Evolutionary conservation across 2,888 invertebrate genomes (phyloP).

Genomic region (Cephus rjabovi): DNA sequence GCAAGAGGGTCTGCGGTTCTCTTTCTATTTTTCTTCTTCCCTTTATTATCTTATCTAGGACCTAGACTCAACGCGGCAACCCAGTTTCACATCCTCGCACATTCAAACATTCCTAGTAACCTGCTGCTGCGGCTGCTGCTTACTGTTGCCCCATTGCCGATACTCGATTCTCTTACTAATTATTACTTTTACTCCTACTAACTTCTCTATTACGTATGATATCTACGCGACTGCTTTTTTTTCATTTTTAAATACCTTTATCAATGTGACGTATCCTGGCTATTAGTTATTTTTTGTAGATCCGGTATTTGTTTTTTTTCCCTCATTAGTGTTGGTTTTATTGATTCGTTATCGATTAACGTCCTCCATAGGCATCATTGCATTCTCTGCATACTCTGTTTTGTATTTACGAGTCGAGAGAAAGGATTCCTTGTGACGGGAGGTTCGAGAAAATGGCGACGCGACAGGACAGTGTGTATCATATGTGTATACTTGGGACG

Average conservation of each 20-base stretch:
- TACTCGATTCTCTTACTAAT: conserved; percentile 31
- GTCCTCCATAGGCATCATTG: neutral
- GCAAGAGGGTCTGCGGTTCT: conserved; percentile 51
- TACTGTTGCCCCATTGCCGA: conserved; percentile 42
- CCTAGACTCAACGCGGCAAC: conserved; percentile 56
- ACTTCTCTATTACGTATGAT: conserved; percentile 31
- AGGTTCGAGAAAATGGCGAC: neutral
- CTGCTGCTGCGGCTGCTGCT: conserved; percentile 27
- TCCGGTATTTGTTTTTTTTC: neutral
- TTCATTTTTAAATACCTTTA: neutral
- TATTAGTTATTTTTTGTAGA: neutral
- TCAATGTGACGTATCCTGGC: neutral
- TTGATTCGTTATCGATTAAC: neutral
- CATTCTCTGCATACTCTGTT: neutral
- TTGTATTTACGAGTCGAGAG: neutral
- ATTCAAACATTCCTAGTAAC: conserved; percentile 47
- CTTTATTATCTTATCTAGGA: conserved; percentile 40
- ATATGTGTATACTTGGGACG: neutral
- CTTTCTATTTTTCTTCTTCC: conserved; percentile 1
- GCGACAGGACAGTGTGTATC: neutral
- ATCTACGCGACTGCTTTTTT: conserved; percentile 3
- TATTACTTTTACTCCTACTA: conserved; percentile 34
- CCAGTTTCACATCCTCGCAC: conserved; percentile 61
- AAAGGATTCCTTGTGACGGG: neutral
- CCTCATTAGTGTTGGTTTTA: neutral